phyloP scores from a whole-genome alignment of 2,888 invertebrate species.

The Digitonthophagus gazella region DNA sequence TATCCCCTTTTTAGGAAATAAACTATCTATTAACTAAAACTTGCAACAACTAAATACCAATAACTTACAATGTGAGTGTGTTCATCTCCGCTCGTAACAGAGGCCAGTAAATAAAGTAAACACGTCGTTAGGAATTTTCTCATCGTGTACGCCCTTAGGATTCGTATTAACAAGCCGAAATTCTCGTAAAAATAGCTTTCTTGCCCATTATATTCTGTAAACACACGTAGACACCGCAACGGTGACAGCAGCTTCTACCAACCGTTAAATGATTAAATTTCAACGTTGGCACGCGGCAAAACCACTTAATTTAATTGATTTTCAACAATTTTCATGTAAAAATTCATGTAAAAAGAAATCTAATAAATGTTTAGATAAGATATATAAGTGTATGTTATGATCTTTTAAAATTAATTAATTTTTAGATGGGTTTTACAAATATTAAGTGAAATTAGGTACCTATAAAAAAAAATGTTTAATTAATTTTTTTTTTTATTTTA shows the following conservation, averaged over 20 bases:
- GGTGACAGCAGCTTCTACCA: slow-evolving; percentile 28
- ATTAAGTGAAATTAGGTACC: too few species aligned
- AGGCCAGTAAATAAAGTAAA: slow-evolving; percentile 16
- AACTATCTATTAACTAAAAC: too few species aligned
- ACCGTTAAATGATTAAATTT: slow-evolving; percentile 3
- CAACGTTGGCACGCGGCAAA: not conserved
- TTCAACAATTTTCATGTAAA: not conserved
- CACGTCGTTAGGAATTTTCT: slow-evolving; percentile 4
- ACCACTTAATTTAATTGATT: not conserved
- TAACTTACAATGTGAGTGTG: slow-evolving; percentile 76
- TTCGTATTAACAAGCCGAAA: slow-evolving; percentile 16
- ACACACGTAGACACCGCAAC: slow-evolving; percentile 39
- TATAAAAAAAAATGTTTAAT: too few species aligned
- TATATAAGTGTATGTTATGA: too few species aligned
- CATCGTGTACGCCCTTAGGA: not conserved
- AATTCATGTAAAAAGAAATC: too few species aligned
- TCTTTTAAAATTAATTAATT: too few species aligned
- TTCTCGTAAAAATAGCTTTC: slow-evolving; percentile 16
- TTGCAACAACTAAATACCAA: too few species aligned
- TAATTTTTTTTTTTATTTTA: too few species aligned
- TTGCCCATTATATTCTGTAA: slow-evolving; percentile 25
- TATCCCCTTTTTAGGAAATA: too few species aligned
- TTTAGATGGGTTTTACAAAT: too few species aligned
- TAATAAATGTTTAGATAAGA: too few species aligned
- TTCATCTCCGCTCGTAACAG: slow-evolving; percentile 62